These are phyloP conservation scores for Onychorhynchus coronatus DNA, from an alignment of 2,113 vertebrate species.

Conservation along the genomic window DNA sequence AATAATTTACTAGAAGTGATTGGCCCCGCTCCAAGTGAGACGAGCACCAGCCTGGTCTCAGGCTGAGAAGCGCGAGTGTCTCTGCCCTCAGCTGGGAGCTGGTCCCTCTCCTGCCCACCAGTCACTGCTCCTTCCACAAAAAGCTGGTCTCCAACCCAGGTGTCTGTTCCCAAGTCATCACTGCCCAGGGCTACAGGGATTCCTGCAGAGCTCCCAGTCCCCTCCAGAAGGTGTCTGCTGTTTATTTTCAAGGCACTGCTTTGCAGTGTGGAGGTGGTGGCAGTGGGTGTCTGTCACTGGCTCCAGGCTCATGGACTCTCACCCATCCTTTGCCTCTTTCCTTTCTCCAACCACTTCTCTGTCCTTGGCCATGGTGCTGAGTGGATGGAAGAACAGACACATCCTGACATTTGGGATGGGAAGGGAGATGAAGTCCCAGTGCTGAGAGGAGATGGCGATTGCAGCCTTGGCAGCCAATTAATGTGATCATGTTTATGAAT, in stretches of 20 bases:
- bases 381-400: not conserved
- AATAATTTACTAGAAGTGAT: constrained; percentile 59
- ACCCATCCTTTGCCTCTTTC: not conserved
- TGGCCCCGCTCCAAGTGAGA: constrained; percentile 25
- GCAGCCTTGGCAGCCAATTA: constrained; percentile 47
- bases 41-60: not conserved
- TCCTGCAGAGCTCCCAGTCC: not conserved
- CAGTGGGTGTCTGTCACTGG: not conserved
- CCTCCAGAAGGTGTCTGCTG: not conserved
- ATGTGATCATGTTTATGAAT: constrained; percentile 66
- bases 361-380: accelerated
- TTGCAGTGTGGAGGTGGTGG: not conserved
- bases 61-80: not conserved
- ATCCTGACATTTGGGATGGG: constrained; percentile 12
- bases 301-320: not conserved
- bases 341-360: not conserved
- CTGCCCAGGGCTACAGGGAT: not conserved
- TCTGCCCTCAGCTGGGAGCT: not conserved
- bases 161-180: not conserved
- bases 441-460: not conserved
- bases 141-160: not conserved
- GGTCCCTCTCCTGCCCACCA: not conserved
- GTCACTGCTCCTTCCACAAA: not conserved
- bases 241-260: not conserved
- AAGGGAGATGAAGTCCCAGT: constrained; percentile 36